phyloP scores from a whole-genome alignment of 1,140 invertebrate genomes.

The Papilio dardanus region DNA sequence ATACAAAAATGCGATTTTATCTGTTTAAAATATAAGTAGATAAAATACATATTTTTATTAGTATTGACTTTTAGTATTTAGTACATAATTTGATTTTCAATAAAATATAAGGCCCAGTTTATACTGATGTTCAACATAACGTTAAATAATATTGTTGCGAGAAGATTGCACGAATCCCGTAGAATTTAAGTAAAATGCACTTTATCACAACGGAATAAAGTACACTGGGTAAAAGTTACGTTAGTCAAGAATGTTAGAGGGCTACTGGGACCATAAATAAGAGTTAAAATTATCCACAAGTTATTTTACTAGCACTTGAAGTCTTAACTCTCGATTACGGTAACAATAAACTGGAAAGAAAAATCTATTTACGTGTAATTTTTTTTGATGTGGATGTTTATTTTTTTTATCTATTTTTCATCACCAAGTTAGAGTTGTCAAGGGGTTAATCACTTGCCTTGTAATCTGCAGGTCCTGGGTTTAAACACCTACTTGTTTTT shows the following conservation, averaged over 20 bases:
- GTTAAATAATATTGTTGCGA: not conserved
- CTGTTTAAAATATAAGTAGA: too few relatives aligned
- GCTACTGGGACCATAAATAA: slow-evolving; percentile 31
- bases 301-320: slow-evolving; percentile 29
- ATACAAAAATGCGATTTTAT: too few relatives aligned
- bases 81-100: not conserved
- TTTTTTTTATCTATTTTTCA: too few relatives aligned
- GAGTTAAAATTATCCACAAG: slow-evolving; percentile 35
- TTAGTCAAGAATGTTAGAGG: not conserved
- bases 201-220: not conserved
- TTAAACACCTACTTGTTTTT: too few relatives aligned
- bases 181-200: not conserved
- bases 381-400: not conserved
- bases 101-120: not conserved
- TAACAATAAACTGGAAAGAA: slow-evolving; percentile 3
- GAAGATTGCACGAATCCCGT: not conserved
- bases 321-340: slow-evolving; percentile 17
- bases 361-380: slow-evolving; percentile 4
- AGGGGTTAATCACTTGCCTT: too few relatives aligned
- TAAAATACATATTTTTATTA: not conserved
- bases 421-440: too few relatives aligned
- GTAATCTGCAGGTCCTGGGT: too few relatives aligned
- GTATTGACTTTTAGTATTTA: not conserved
- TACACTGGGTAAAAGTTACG: not conserved
- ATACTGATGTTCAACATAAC: too few relatives aligned